Conservation (phyloP, 1,140 invertebrate genomes). For the Ostrea denselamellosa region DNA sequence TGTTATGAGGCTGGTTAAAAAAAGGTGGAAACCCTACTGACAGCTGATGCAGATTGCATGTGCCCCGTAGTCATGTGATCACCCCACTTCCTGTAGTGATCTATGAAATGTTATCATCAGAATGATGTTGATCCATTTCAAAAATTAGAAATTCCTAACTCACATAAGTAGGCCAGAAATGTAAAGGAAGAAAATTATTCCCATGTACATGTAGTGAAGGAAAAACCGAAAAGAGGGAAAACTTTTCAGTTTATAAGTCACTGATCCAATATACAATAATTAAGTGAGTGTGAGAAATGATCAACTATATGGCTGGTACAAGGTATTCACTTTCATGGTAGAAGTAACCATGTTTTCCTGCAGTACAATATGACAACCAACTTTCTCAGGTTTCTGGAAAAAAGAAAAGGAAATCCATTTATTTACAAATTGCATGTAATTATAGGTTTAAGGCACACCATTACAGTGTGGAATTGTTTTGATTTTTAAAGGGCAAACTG, state of each 20-base stretch:
- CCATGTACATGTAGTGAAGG: too few relatives aligned
- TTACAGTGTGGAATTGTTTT: constrained; percentile 2
- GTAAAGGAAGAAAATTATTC: too few relatives aligned
- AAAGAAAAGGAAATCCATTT: neutral
- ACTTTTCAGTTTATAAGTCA: too few relatives aligned
- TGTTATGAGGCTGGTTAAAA: neutral
- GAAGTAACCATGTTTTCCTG: neutral
- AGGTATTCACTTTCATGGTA: neutral
- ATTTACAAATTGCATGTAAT: constrained; percentile 21
- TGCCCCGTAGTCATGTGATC: constrained; percentile 16
- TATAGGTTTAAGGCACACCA: neutral
- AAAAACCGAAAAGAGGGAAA: too few relatives aligned
- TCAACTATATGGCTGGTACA: too few relatives aligned
- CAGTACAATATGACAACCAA: neutral
- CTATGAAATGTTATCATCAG: neutral
- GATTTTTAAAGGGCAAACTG: constrained; percentile 32
- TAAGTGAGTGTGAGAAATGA: too few relatives aligned
- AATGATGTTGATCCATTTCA: neutral
- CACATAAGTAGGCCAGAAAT: too few relatives aligned
- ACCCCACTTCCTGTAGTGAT: constrained; percentile 1
- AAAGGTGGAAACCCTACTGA: neutral
- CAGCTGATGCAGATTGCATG: neutral
- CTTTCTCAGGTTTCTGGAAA: neutral
- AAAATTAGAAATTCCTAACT: neutral
- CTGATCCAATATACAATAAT: too few relatives aligned